phyloP scores from a whole-genome alignment of 2,113 vertebrate species.

The Perccottus glenii region DNA sequence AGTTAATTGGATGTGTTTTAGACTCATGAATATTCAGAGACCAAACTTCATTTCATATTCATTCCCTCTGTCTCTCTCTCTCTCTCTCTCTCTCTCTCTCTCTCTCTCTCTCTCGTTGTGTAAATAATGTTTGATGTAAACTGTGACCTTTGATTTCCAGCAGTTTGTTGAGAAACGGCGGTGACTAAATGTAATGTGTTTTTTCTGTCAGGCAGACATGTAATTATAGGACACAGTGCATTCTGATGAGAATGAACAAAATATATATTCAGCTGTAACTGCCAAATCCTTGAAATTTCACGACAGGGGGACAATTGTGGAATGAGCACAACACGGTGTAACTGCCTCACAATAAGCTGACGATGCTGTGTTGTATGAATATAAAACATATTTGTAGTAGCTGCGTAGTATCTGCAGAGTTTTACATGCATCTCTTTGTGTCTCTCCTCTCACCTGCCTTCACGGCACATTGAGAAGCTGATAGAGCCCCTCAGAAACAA shows the following conservation, averaged over 20 bases:
- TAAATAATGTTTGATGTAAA: conserved; percentile 53
- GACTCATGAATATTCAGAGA: conserved; percentile 80
- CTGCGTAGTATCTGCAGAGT: background rate
- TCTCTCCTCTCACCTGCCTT: conserved; percentile 60
- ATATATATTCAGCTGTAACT: conserved; percentile 35
- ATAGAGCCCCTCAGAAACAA: conserved; percentile 74
- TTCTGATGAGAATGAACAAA: conserved; percentile 26
- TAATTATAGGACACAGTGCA: conserved; percentile 47
- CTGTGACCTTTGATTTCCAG: conserved; percentile 68
- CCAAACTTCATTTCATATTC: conserved; percentile 59
- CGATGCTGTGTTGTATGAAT: conserved; percentile 19
- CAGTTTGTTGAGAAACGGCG: conserved; percentile 46
- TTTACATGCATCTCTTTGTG: conserved; percentile 20
- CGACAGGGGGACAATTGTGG: conserved; percentile 17
- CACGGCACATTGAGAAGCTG: conserved; percentile 71
- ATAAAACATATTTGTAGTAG: conserved; percentile 9
- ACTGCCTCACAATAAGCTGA: conserved; percentile 17
- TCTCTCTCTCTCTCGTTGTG: conserved; percentile 22
- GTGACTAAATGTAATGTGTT: conserved; percentile 53
- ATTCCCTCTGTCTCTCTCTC: conserved; percentile 25
- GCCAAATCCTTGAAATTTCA: conserved; percentile 20
- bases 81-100: conserved; percentile 20
- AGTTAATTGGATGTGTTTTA: conserved; percentile 81
- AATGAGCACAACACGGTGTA: conserved; percentile 22
- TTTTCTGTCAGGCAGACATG: conserved; percentile 46